Base-by-base conservation (phyloP, 1,140 invertebrate genomes). In the Drosophila yakuba region DNA sequence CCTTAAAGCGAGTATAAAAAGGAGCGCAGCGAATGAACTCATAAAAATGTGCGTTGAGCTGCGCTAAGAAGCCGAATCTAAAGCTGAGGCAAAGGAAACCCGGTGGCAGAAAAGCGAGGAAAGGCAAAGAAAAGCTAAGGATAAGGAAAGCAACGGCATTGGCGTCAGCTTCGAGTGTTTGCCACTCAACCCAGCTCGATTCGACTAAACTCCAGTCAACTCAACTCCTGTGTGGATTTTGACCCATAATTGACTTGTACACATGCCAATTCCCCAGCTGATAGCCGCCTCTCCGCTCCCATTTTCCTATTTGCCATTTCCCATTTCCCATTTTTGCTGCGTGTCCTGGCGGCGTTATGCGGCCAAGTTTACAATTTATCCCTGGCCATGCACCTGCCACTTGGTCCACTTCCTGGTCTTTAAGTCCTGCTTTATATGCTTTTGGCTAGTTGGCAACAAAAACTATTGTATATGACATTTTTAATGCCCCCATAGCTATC, bases 171-270 rank as follows among this genome's bases (percentile, higher is more conserved):
- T 78, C 81, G 78, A 85, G 77, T 80, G 81, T 80, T 79, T 83
- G 80, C 50, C 54, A 47, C 55, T 61, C 62, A 54, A 43, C 72
- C 63, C 25, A 43, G 43, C 59, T 44, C 57, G 25, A 41, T 20
- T 45, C 43, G 14, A 15, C n/a, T n/a, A n/a, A 8, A 8, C 41
- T n/a, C 41, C 17, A 45, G 15, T 20, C 8, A 45, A 45, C 67
- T 50, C 75, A 73, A 73, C 75, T 86, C 84, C 83, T 88, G 83
- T 83, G 83, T 83, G 83, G 72, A 83, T 86, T 86, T 88, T 86
- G 83, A 86, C 83, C 83, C 83, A 86, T 86, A 86, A 86, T 86
- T 86, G 83, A 86, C 83, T 86, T 88, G 83, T 88, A 86, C 83
- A 83, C 83, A 86, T 83, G 84, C 71, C 83, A 88, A 83, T 66